Evolutionary conservation across 2,888 invertebrate species (phyloP).

Genomic region (Eupithecia abbreviata): DNA sequence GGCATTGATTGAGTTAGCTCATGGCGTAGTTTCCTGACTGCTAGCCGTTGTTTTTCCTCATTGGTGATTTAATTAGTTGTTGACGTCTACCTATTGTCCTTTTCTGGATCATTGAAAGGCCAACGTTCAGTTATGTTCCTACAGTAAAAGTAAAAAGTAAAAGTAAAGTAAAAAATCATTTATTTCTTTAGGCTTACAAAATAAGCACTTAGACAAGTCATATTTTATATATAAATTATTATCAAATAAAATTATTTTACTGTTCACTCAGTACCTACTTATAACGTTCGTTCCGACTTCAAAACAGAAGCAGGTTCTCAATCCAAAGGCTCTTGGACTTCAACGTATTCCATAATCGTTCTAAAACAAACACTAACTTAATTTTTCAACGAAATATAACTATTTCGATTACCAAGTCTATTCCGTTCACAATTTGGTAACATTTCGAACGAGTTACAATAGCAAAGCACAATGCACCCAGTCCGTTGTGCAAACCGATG

Average conservation of each 20-base stretch:
- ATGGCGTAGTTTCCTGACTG: neutral
- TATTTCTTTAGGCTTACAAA: neutral
- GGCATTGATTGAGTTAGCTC: neutral
- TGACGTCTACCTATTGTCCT: neutral
- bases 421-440: constrained; percentile 42
- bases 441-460: constrained; percentile 51
- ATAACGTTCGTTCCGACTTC: neutral
- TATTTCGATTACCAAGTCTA: neutral
- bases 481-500: constrained; percentile 55
- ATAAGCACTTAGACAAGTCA: too few relatives aligned
- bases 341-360: neutral
- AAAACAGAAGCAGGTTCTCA: neutral
- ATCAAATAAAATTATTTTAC: too few relatives aligned
- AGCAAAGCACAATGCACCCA: constrained; percentile 53
- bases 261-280: too few relatives aligned
- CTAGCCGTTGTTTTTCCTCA: neutral
- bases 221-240: too few relatives aligned
- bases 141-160: too few relatives aligned
- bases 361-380: neutral
- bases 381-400: neutral
- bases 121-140: neutral
- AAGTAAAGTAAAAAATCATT: neutral
- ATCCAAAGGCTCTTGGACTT: neutral
- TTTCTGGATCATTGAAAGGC: neutral
- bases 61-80: neutral